Evolutionary conservation across 2,113 vertebrate genomes (phyloP).

Genomic region (Piaya cayana): DNA sequence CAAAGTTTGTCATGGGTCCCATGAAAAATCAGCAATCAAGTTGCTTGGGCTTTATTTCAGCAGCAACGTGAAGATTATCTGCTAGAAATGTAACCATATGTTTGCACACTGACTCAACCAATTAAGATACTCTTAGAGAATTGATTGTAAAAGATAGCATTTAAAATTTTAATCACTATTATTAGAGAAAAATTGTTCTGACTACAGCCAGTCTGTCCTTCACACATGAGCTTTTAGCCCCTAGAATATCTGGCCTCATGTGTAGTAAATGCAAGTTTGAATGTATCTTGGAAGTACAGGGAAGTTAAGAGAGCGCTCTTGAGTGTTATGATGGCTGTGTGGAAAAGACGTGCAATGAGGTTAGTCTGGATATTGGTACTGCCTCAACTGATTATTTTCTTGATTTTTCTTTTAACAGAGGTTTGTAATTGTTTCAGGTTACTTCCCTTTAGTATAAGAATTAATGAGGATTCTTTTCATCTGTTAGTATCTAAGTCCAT

Average conservation of each 20-base stretch:
- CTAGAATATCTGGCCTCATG: neutral
- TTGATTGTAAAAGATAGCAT: neutral
- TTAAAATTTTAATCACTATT: neutral
- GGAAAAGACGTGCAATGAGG: neutral
- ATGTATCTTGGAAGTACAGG: slow-evolving; percentile 3
- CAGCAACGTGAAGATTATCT: neutral
- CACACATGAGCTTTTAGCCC: neutral
- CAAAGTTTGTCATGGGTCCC: neutral
- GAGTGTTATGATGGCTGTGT: neutral
- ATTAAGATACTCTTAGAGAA: neutral
- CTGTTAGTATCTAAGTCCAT: neutral
- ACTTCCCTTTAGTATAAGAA: neutral
- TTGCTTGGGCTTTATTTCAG: neutral
- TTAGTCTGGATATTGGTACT: neutral
- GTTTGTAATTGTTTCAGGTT: neutral
- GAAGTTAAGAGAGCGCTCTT: neutral
- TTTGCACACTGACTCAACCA: slow-evolving; percentile 3
- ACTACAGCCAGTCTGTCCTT: neutral
- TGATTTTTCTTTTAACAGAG: neutral
- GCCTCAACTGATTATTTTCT: neutral
- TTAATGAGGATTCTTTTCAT: neutral
- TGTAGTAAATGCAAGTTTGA: neutral
- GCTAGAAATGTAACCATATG: neutral
- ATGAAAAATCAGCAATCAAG: neutral
- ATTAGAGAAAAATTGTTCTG: neutral